Conservation (phyloP, 2,888 invertebrate genomes). For the Torymus auratus region DNA sequence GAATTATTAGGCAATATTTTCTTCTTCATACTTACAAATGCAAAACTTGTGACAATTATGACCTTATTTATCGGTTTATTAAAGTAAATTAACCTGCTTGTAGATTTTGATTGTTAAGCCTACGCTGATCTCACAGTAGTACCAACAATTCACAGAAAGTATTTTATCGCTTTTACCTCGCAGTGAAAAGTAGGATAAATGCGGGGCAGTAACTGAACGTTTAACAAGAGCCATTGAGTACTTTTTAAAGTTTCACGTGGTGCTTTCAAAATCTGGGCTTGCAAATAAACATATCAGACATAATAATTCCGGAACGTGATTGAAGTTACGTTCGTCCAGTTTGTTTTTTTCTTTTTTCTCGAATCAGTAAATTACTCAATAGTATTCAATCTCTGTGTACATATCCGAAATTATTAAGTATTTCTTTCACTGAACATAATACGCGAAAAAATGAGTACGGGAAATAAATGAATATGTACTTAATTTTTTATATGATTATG, state of each 20-base stretch:
- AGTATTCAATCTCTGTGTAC: slow-evolving; percentile 17
- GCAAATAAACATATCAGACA: slow-evolving; percentile 5
- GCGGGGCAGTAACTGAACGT: slow-evolving; percentile 30
- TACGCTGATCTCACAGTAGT: slow-evolving; percentile 21
- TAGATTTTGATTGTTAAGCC: slow-evolving; percentile 26
- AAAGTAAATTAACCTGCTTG: slow-evolving; percentile 13
- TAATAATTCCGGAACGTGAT: slow-evolving; percentile 4
- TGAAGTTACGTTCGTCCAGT: neutral
- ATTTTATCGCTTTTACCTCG: slow-evolving; percentile 38
- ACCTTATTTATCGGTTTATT: slow-evolving; percentile 22
- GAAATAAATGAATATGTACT: slow-evolving; percentile 30
- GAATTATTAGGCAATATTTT: slow-evolving; percentile 32
- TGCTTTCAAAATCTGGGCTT: slow-evolving; percentile 1
- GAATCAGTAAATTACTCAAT: slow-evolving; percentile 20
- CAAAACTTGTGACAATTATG: slow-evolving; percentile 27
- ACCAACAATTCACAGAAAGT: slow-evolving; percentile 21
- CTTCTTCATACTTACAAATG: neutral
- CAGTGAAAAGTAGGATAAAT: slow-evolving; percentile 40
- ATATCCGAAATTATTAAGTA: slow-evolving; percentile 24
- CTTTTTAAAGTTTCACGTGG: slow-evolving; percentile 29
- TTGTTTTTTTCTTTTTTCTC: slow-evolving; percentile 11
- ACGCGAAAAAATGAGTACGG: slow-evolving; percentile 15
- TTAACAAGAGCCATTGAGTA: slow-evolving; percentile 18
- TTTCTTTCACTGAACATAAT: slow-evolving; percentile 5
- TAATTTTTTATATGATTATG: slow-evolving; percentile 34